Evolutionary conservation across 2,113 vertebrate species (phyloP).

Genomic region (Callospermophilus lateralis): DNA sequence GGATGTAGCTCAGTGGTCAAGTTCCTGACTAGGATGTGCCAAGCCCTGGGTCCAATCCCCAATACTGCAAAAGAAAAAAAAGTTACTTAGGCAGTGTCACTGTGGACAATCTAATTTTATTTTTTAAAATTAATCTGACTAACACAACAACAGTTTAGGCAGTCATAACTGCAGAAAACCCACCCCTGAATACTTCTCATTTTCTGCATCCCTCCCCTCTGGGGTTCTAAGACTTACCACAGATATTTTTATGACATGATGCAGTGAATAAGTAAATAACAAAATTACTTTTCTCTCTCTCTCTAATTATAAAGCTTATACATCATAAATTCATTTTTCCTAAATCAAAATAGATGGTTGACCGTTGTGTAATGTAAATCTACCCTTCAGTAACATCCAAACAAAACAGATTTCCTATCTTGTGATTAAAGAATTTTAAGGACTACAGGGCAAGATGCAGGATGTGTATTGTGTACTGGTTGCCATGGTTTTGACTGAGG

Average conservation of each 20-base stretch:
- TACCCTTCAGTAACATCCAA: constrained; percentile 40
- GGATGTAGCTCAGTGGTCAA: too few species aligned
- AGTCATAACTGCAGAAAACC: background rate
- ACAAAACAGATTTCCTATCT: constrained; percentile 69
- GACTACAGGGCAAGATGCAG: constrained; percentile 43
- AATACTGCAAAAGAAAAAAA: too few species aligned
- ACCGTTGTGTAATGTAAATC: constrained; percentile 37
- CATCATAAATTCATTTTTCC: background rate
- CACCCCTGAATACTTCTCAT: background rate
- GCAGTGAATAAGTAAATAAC: background rate
- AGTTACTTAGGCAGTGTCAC: background rate
- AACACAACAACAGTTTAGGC: background rate
- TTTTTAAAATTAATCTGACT: constrained; percentile 6
- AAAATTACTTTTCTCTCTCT: background rate
- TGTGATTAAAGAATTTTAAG: constrained; percentile 69
- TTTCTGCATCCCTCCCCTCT: background rate
- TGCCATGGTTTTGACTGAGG: constrained; percentile 78
- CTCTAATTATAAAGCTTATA: background rate
- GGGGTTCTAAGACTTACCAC: background rate
- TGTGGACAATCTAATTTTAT: background rate
- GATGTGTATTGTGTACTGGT: constrained; percentile 38
- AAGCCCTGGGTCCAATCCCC: too few species aligned
- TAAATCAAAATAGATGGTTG: constrained; percentile 48
- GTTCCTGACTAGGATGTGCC: too few species aligned
- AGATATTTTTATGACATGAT: background rate